Evolutionary conservation across 1,140 invertebrate genomes (phyloP), one percentile per base, ranked within the genome.

Genomic region (Hirudo medicinalis): DNA sequence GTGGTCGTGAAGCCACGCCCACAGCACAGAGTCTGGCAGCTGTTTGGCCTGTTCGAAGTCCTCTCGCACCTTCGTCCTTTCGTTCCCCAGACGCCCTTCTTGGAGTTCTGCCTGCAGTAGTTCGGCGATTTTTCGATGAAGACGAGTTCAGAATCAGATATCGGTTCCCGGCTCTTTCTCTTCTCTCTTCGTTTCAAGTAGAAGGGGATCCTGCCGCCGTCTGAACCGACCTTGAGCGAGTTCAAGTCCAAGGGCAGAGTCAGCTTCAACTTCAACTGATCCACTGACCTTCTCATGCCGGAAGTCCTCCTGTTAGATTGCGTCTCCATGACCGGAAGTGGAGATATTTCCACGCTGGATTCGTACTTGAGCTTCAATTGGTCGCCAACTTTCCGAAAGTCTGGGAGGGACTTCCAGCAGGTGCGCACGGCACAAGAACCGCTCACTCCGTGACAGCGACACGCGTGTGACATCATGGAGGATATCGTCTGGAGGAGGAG

Each of bases 381-480:
- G 74, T 89, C 87, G 54, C 91, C 92, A 67, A 95, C 87, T 76
- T 87, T 84, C 71, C 87, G 85, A 84, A 96, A 95, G 53, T 87
- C 86, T 17, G 91, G 90, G 76, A 94, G 82, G 53, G 89, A 90
- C 80, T 89, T 88, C 93, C 94, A 97, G 81, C 94, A 98, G 11
- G 93, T 97, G 80, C 90, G 90, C 81, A 96, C 87, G 25, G 91
- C 92, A 79, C 94, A 98, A 73, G 92, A 94, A 4, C 94, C 94
- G 66, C 91, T 94, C 54, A 97, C 91, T 13, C 94, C 94, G 81
- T 97, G 94, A 79, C 94, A 97, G 49, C 87, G 85, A 76, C 87
- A 88, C 75, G 85, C 83, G 76, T 83, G 79, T 75, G 80, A 80
- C 85, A 88, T 87, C 74, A 84, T 76, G 29, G 82, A 75, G 55